Evolutionary conservation across 2,797 vertebrate species (phyloP).

Genomic region (Paratrypauchen microcephalus): DNA sequence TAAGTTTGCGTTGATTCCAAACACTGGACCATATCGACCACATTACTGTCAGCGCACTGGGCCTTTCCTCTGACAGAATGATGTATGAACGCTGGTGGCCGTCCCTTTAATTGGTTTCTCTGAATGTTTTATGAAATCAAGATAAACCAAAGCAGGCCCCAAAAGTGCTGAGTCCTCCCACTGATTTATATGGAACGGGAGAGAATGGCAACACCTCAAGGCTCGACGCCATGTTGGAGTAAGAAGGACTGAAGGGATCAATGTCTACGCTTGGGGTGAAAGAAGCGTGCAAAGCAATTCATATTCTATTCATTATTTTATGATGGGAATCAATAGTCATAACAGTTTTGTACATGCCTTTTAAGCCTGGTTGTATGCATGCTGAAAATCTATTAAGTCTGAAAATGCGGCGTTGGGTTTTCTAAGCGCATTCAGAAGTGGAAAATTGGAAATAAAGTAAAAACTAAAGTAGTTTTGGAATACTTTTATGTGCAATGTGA

Average conservation of each 20-base stretch:
- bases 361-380: conserved; percentile 21
- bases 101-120: conserved; percentile 79
- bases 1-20: conserved; percentile 67
- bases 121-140: conserved; percentile 81
- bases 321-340: conserved; percentile 58
- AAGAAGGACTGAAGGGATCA: conserved; percentile 34
- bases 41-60: conserved; percentile 64
- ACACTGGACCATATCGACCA: conserved; percentile 71
- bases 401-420: background rate
- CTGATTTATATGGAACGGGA: conserved; percentile 71
- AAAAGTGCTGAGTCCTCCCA: conserved; percentile 74
- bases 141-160: conserved; percentile 75
- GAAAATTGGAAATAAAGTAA: background rate
- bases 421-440: background rate
- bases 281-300: conserved; percentile 45
- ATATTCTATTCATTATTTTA: conserved; percentile 44
- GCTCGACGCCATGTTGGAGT: conserved; percentile 46
- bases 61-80: conserved; percentile 61
- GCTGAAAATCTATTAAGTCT: conserved; percentile 3
- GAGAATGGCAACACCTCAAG: conserved; percentile 64
- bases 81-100: conserved; percentile 72
- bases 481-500: background rate
- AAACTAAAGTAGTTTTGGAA: background rate
- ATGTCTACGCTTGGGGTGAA: conserved; percentile 21
- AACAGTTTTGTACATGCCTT: conserved; percentile 41